Evolutionary conservation across 92 coral and sea anemone species (phyloP), one percentile per base, ranked within the genome.

Genomic region (Metridium senile): DNA sequence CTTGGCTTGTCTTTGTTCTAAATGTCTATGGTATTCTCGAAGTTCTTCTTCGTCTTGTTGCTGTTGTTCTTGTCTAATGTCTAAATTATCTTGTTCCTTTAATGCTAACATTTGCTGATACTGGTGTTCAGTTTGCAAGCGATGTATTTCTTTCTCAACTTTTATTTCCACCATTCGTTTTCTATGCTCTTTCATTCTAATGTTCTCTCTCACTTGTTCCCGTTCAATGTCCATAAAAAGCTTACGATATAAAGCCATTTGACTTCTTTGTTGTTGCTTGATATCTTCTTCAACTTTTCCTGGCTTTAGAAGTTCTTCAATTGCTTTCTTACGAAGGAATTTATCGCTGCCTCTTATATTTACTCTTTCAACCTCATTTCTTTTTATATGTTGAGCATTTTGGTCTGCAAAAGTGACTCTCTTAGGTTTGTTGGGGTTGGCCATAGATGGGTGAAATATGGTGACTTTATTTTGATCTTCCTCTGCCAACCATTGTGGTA

Each of bases 181-280:
- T 18, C 99, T 88, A 61, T 95, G 99, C 56, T 95, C 93, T 70
- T 89, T 92, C 99, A 95, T 95, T 62, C 97, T 66, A 35, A 95
- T 88, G 67, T 95, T 95, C 74, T 95, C 99, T 58, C 99, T 78
- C 32, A 95, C 99, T 53, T 89, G 96, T 56, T 95, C 99, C 58
- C 99, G 79, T 71, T 95, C 99, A 75, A 87, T 93, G 52, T 95
- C 97, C 99, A 95, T 95, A 72, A 95, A 95, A 65, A 95, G 69
- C 57, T 88, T 81, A 57, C 99, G 80, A 63, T 89, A 95, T 17
- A 95, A 91, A 46, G 99, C 99, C 84, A 89, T 89, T 78, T 95
- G 99, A 70, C 91, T 56, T 62, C 70, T 80, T 56, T 82, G 84
- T 47, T 79, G 94, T 33, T 88, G 80, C 58, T 85, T 95, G 45